These are phyloP conservation scores for Myiothlypis chrysogaster DNA, from an alignment of 2,797 vertebrate genomes.

Conservation along the genomic window DNA sequence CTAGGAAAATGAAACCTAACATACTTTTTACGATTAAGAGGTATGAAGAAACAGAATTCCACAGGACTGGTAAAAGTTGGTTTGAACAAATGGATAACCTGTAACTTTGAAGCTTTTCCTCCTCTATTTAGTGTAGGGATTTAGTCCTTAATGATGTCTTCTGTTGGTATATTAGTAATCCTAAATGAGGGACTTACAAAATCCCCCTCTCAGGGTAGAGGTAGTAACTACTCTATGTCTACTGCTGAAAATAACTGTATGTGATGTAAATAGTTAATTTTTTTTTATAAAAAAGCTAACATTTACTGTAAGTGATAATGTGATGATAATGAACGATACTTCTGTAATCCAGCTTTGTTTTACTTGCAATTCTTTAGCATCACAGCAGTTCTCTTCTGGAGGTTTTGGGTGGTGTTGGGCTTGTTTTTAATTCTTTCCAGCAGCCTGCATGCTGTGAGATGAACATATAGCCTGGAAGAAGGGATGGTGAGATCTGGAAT, in stretches of 20 bases:
- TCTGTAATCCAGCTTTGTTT: neutral
- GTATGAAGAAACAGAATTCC: neutral
- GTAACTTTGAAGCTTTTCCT: neutral
- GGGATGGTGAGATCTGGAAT: neutral
- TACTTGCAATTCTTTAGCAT: neutral
- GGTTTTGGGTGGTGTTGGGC: neutral
- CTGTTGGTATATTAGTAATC: neutral
- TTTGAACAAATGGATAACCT: neutral
- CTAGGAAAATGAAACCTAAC: neutral
- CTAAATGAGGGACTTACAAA: neutral
- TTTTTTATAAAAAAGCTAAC: neutral
- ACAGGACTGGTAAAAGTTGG: neutral
- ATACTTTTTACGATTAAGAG: neutral
- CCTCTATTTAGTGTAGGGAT: neutral
- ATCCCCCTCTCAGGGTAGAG: neutral
- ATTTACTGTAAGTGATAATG: neutral
- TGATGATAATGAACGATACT: accelerated
- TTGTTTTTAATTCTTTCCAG: neutral
- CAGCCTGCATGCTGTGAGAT: neutral
- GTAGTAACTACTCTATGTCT: neutral
- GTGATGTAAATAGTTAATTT: neutral
- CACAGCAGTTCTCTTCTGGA: neutral
- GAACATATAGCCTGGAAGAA: neutral
- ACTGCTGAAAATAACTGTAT: neutral
- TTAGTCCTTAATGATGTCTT: neutral